Percentiles rank a stretch among this genome's conserved stretches.
Evolutionary conservation across 2,888 invertebrate species (phyloP).

Genomic region (Plebejus melissa): DNA sequence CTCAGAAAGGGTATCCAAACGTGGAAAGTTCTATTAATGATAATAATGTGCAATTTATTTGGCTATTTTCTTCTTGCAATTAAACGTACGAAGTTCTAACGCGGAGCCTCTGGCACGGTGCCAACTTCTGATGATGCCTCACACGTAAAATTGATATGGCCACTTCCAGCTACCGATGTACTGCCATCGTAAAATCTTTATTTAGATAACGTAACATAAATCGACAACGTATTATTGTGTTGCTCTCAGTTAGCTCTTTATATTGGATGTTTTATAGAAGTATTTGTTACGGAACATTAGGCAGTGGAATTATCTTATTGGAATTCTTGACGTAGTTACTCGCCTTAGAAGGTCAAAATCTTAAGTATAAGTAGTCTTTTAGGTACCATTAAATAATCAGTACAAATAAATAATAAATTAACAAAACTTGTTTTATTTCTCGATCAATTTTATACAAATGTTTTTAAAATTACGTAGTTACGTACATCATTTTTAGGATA

Average conservation of each 20-base stretch:
- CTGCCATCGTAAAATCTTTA: neutral
- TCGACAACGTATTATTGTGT: neutral
- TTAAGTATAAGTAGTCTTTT: neutral
- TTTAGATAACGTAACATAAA: conserved; percentile 15
- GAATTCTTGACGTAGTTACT: neutral
- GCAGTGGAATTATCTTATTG: conserved; percentile 5
- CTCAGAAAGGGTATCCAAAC: no score
- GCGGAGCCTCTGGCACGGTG: neutral
- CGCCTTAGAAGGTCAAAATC: neutral
- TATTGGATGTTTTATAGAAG: conserved; percentile 5
- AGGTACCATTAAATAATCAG: neutral
- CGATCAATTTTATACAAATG: no score
- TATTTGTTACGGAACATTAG: conserved; percentile 16
- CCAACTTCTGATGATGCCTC: conserved; percentile 18
- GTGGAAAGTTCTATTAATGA: neutral
- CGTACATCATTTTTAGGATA: no score
- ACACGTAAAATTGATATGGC: conserved; percentile 21
- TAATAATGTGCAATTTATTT: conserved; percentile 2
- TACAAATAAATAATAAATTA: neutral
- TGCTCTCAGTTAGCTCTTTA: neutral
- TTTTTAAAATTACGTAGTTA: no score
- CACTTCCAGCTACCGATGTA: conserved; percentile 7
- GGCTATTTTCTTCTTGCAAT: conserved; percentile 5
- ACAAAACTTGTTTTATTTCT: no score
- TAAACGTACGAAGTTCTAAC: neutral